phyloP scores from a whole-genome alignment of 2,113 vertebrate genomes.

The Dicrurus megarhynchus region DNA sequence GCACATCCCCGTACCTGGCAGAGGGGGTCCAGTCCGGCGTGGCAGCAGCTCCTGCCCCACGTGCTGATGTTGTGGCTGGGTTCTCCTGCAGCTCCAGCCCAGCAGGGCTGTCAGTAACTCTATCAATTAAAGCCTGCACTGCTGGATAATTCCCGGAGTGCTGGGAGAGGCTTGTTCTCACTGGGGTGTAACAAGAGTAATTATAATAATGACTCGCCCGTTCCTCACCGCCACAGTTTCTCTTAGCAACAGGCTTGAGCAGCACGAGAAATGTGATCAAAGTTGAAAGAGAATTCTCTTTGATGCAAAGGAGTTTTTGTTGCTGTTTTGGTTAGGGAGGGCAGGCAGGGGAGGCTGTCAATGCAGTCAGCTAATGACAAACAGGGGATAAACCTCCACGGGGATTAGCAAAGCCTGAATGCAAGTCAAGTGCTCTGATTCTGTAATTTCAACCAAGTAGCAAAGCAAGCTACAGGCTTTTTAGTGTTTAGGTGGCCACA shows the following conservation, averaged over 20 bases:
- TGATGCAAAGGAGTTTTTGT: conserved; percentile 50
- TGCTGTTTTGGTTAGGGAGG: conserved; percentile 46
- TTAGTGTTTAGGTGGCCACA: conserved; percentile 39
- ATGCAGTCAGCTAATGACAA: conserved; percentile 43
- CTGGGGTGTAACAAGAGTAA: conserved; percentile 49
- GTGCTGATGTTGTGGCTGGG: neutral
- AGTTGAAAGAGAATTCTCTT: conserved; percentile 46
- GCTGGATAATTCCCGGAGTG: neutral
- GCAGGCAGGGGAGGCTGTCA: conserved; percentile 23
- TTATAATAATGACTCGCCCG: conserved; percentile 34
- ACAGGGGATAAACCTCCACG: conserved; percentile 31
- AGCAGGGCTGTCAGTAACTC: conserved; percentile 34
- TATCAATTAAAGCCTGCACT: neutral
- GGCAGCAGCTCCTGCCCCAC: neutral
- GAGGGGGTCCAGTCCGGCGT: accelerated
- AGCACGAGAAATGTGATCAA: neutral
- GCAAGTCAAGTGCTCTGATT: conserved; percentile 66
- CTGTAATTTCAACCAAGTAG: conserved; percentile 63
- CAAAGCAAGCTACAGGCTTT: conserved; percentile 51
- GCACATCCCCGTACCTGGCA: neutral
- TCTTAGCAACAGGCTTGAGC: conserved; percentile 49
- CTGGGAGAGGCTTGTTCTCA: conserved; percentile 23
- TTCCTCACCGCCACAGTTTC: neutral
- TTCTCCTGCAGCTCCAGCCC: neutral
- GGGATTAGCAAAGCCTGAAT: conserved; percentile 51